Conservation (phyloP, 1,140 invertebrate species). For the Heliothis subflexa region DNA sequence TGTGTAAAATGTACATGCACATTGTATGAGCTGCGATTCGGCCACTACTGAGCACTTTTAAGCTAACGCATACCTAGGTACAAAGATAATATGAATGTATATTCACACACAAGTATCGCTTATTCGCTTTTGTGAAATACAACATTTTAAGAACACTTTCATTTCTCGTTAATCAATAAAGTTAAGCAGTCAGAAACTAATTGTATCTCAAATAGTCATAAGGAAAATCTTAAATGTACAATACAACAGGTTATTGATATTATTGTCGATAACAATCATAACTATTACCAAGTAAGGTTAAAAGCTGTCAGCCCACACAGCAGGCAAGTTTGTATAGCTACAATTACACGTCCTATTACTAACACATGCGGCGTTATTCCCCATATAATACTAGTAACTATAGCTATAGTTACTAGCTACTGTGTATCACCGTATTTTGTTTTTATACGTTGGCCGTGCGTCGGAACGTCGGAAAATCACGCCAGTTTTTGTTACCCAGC, state of each 20-base stretch:
- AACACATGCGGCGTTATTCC: constrained; percentile 1
- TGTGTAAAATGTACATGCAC: too few relatives aligned
- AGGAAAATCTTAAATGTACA: too few relatives aligned
- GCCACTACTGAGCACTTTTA: too few relatives aligned
- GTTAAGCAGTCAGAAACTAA: too few relatives aligned
- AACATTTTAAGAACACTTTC: too few relatives aligned
- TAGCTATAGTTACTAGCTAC: background rate
- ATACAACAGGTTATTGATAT: background rate
- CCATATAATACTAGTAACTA: constrained; percentile 14
- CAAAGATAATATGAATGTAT: too few relatives aligned
- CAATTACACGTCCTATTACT: background rate
- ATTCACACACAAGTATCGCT: too few relatives aligned
- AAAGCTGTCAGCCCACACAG: background rate
- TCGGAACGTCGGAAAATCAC: background rate
- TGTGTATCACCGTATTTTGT: background rate
- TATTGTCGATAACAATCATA: background rate
- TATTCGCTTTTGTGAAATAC: too few relatives aligned
- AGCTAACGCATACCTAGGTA: too few relatives aligned
- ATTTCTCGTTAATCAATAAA: too few relatives aligned
- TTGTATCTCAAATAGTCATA: too few relatives aligned
- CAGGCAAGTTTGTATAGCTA: background rate
- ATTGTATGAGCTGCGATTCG: too few relatives aligned
- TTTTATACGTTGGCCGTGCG: background rate
- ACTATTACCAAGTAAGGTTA: background rate
- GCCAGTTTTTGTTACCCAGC: constrained; percentile 2